phyloP scores from a whole-genome alignment of 2,888 invertebrate genomes.

The Heliconius hortense region DNA sequence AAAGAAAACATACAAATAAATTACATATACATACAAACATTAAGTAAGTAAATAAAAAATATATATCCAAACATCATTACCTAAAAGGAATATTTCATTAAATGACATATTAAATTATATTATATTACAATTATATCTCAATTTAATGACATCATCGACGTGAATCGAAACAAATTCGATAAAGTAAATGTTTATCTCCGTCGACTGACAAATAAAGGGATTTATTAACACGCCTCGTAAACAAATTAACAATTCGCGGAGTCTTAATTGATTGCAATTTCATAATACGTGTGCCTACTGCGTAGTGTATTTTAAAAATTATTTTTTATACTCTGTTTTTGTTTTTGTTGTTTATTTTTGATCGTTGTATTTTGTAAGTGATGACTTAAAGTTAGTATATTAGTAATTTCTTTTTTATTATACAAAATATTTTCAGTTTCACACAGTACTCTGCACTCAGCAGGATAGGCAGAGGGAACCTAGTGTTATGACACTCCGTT shows the following conservation, averaged over 20 bases:
- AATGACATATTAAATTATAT: neutral
- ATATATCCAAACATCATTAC: neutral
- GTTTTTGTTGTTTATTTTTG: too few relatives aligned
- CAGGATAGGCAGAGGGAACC: neutral
- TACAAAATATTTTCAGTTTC: neutral
- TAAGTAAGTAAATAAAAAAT: neutral
- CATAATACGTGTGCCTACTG: slow-evolving; percentile 7
- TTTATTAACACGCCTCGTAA: slow-evolving; percentile 26
- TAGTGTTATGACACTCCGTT: neutral
- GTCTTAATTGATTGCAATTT: slow-evolving; percentile 26
- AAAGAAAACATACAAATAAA: too few relatives aligned
- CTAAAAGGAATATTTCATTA: neutral
- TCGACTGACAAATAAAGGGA: slow-evolving; percentile 26
- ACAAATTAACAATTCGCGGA: slow-evolving; percentile 25
- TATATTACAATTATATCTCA: slow-evolving; percentile 1
- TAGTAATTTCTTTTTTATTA: too few relatives aligned
- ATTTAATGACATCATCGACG: slow-evolving; percentile 11
- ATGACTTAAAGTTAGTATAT: too few relatives aligned
- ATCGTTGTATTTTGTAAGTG: too few relatives aligned
- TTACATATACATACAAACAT: too few relatives aligned
- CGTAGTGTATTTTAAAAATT: neutral
- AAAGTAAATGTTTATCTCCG: slow-evolving; percentile 26
- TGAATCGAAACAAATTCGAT: slow-evolving; percentile 17
- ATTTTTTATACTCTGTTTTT: too few relatives aligned
- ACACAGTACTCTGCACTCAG: neutral